Evolutionary conservation across 1,140 invertebrate species (phyloP).

Genomic region (Trichogramma pretiosum): DNA sequence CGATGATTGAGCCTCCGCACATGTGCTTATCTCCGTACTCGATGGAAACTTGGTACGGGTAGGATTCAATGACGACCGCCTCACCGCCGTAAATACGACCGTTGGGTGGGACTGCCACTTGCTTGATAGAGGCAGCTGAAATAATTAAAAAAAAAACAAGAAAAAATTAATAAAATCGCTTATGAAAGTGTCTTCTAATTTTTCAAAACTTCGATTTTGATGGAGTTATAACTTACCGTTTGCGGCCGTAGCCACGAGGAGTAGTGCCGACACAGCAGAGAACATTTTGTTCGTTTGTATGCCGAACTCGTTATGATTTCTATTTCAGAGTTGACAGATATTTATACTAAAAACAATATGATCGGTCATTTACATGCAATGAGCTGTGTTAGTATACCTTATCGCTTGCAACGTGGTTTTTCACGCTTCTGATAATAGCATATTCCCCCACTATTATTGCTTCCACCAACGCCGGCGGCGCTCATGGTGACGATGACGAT

Average conservation of each 20-base stretch:
- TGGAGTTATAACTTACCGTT: not conserved
- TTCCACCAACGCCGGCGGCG: no score
- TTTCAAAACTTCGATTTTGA: not conserved
- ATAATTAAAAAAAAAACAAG: no score
- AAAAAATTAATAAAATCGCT: no score
- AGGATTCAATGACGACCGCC: slow-evolving; percentile 46
- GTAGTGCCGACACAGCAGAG: not conserved
- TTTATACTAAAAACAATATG: no score
- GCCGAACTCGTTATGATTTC: not conserved
- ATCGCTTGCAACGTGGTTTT: no score
- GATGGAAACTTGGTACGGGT: slow-evolving; percentile 52
- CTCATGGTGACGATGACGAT: no score
- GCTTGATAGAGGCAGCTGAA: no score
- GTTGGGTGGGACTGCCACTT: not conserved
- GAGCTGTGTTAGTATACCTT: no score
- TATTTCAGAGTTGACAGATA: no score
- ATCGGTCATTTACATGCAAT: no score
- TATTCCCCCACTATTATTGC: no score
- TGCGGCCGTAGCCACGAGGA: not conserved
- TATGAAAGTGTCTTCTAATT: not conserved
- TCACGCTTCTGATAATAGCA: no score
- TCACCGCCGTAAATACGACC: slow-evolving; percentile 52
- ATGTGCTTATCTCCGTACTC: slow-evolving; percentile 44
- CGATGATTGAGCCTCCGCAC: slow-evolving; percentile 55
- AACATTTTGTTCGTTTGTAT: not conserved